Base-by-base conservation (phyloP, 1,140 invertebrate genomes). In the Zaprionus africanus region DNA sequence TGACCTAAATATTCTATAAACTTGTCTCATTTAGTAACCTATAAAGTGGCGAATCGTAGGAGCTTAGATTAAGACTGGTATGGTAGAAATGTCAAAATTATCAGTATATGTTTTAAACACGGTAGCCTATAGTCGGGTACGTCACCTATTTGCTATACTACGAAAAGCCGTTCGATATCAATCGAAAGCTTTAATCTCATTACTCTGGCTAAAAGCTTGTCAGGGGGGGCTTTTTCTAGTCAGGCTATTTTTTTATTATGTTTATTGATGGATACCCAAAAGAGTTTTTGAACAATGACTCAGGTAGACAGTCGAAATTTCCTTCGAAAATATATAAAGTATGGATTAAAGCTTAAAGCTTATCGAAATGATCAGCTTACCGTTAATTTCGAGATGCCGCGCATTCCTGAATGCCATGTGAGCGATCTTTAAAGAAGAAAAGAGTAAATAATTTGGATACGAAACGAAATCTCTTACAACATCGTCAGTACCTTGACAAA, bases 401-500 rank as follows among this genome's bases (percentile, higher is more conserved):
- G 7, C 13, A n/a, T 26, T 36, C 1, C 11, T 22, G 17, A 70
- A 12, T 1, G 41, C 59, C 54, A 70, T 0, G 22, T 11, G 36
- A 1, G 15, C 2, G 15, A 72, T 72, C 74, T 76, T 17, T 0
- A 59, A 43, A 9, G 12, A 17, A 41, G 0, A 51, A 31, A 34
- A 5, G n/a, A 36, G 17, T 28, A 15, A 19, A 1, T 28, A 46
- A 5, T 7, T 28, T 7, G 12, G 7, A 56, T 28, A 51, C 12
- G 9, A n/a, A 12, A 51, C 11, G 12, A 9, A 24, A 2, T 5
- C 12, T 1, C 24, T 17, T 2, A 9, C 13, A 17, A 36, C 15
- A 34, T 22, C 17, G n/a, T 24, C 28, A 31, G 19, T 58, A 86
- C 82, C 73, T 77, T 87, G 13, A 87, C 26, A 9, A 87, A 63